Evolutionary conservation across 1,140 invertebrate species (phyloP), one percentile per base, ranked within the genome.

Genomic region (Tribolium castaneum): DNA sequence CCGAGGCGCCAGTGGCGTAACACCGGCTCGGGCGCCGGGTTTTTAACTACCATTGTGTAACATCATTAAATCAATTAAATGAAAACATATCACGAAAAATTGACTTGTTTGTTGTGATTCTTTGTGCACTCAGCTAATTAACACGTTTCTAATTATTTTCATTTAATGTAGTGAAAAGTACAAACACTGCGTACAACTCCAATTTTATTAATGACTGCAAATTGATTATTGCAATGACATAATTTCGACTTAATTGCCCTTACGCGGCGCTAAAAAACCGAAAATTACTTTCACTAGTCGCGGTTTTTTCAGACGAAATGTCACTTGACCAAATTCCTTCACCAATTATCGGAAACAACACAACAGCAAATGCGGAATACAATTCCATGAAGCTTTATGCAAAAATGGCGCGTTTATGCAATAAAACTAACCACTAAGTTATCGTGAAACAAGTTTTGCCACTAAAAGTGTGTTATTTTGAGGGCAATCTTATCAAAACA

Each of bases 1-100:
- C 13, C 25, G 59, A 9, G 39, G 6, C 25, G 59, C 59, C 52
- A 59, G 54, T 59, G 54, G 54, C 54, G 54, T 59, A 59, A 30
- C 54, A 14, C 14, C 3, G 10, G 3, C 1, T 1, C 10, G 54
- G 54, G 54, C 16, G 19, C 54, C 10, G 19, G 54, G 14, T 66
- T 13, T n/a, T 66, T 30, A 66, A 66, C 13, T 52, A 52, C 12
- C 49, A 2, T 16, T 52, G 51, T 52, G 51, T 52, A 52, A 52
- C 13, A 52, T 45, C 9, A 30, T 5, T 30, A 30, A 30, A 30
- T 30, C 25, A 30, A 30, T 30, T 30, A 30, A 30, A 3, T 30
- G 4, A 30, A 0, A 30, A 6, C 1, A 5, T 30, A 2, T 6
- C 25, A 30, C 6, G 4, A 30, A 30, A 5, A 30, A 30, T 30